Conservation (phyloP, 2,797 vertebrate species). For the Odontamblyopus lacepedii region DNA sequence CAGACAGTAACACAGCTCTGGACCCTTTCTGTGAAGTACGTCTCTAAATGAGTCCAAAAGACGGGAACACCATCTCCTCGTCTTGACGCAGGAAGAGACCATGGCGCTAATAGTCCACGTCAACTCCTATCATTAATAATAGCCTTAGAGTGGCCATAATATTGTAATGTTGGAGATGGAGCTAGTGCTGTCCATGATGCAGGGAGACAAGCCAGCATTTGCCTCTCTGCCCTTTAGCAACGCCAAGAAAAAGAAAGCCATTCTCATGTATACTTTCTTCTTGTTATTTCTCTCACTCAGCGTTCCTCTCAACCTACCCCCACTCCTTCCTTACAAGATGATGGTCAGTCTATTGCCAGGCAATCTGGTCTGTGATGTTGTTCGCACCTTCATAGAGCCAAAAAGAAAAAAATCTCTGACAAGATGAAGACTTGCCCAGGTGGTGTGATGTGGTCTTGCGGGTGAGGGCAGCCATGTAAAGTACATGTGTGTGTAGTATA, state of each 20-base stretch:
- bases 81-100: slow-evolving; percentile 50
- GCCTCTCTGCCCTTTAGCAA: slow-evolving; percentile 15
- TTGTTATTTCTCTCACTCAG: slow-evolving; percentile 64
- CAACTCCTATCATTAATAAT: slow-evolving; percentile 58
- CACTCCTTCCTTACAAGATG: slow-evolving; percentile 73
- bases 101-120: slow-evolving; percentile 64
- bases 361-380: slow-evolving; percentile 84
- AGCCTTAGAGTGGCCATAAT: slow-evolving; percentile 37
- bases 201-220: slow-evolving; percentile 48
- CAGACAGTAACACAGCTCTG: slow-evolving; percentile 58
- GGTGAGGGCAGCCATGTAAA: slow-evolving; percentile 60
- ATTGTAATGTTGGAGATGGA: slow-evolving; percentile 37
- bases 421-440: slow-evolving; percentile 73
- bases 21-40: slow-evolving; percentile 50
- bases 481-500: slow-evolving; percentile 46
- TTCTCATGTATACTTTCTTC: slow-evolving; percentile 63
- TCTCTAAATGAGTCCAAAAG: slow-evolving; percentile 67
- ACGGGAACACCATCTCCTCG: slow-evolving; percentile 53
- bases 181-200: slow-evolving; percentile 43
- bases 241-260: slow-evolving; percentile 30
- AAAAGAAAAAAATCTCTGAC: slow-evolving; percentile 67
- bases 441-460: slow-evolving; percentile 69
- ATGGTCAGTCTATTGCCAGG: slow-evolving; percentile 84
- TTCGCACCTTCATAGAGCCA: slow-evolving; percentile 77
- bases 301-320: slow-evolving; percentile 64